Evolutionary conservation across 2,888 invertebrate species (phyloP).

Genomic region (Cephus nigrinus): DNA sequence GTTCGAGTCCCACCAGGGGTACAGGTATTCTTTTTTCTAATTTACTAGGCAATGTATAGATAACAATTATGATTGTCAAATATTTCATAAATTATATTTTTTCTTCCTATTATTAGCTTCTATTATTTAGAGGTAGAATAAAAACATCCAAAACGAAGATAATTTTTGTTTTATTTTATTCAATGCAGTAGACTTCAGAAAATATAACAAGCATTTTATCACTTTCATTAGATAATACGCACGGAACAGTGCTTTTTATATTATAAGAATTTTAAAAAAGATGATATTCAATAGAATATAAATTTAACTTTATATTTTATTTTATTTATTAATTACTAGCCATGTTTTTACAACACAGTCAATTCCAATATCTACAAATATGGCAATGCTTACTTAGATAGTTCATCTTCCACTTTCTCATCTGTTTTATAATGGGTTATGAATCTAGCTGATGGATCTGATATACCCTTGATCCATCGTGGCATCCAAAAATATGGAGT

Average conservation of each 20-base stretch:
- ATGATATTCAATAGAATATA: background rate
- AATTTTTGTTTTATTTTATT: background rate
- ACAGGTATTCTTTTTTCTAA: conserved; percentile 48
- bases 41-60: background rate
- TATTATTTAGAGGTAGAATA: background rate
- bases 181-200: background rate
- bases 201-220: background rate
- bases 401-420: conserved; percentile 28
- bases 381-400: conserved; percentile 8
- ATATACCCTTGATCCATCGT: conserved; percentile 75
- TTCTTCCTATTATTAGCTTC: background rate
- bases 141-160: background rate
- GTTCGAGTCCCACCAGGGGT: conserved; percentile 91
- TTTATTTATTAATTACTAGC: too few relatives aligned
- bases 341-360: too few relatives aligned
- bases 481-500: conserved; percentile 86
- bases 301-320: too few relatives aligned
- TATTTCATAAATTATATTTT: background rate
- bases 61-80: background rate
- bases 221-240: background rate
- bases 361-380: background rate
- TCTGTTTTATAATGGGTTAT: conserved; percentile 77
- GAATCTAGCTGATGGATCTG: conserved; percentile 81
- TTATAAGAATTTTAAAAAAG: background rate
- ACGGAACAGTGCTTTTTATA: background rate